phyloP scores from a whole-genome alignment of 1,140 invertebrate species.

The Drosophila sproati region DNA sequence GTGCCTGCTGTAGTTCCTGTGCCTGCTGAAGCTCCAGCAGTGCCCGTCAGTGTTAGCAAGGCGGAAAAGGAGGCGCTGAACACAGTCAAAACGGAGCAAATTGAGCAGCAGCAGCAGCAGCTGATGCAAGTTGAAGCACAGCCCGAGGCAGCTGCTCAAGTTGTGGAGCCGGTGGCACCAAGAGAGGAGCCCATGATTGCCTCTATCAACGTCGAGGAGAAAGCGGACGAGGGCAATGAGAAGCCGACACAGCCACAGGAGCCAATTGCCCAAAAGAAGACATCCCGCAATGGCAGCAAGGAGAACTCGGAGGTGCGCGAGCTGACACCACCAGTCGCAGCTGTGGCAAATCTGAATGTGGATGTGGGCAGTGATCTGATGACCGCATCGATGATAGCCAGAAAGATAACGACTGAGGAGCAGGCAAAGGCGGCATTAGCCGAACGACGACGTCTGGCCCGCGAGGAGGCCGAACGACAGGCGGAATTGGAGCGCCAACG shows the following conservation, averaged over 20 bases:
- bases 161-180: conserved; percentile 56
- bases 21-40: background rate
- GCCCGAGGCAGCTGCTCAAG: conserved; percentile 34
- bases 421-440: conserved; percentile 95
- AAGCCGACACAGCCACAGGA: conserved; percentile 43
- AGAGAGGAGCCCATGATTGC: conserved; percentile 23
- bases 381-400: conserved; percentile 88
- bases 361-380: conserved; percentile 69
- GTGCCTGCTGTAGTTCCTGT: conserved; percentile 7
- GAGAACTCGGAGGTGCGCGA: conserved; percentile 80
- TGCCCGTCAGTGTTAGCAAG: conserved; percentile 58
- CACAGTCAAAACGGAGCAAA: conserved; percentile 82
- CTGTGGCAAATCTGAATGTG: conserved; percentile 8
- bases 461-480: conserved; percentile 94
- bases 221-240: conserved; percentile 85
- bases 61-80: conserved; percentile 84
- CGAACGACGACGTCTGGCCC: conserved; percentile 91
- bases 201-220: conserved; percentile 72
- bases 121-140: conserved; percentile 1
- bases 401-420: conserved; percentile 92
- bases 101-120: conserved; percentile 44
- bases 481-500: conserved; percentile 92
- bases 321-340: conserved; percentile 59
- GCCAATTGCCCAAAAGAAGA: conserved; percentile 44
- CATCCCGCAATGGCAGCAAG: conserved; percentile 71